phyloP scores from a whole-genome alignment of 2,113 vertebrate genomes.

The Onychostruthus taczanowskii region DNA sequence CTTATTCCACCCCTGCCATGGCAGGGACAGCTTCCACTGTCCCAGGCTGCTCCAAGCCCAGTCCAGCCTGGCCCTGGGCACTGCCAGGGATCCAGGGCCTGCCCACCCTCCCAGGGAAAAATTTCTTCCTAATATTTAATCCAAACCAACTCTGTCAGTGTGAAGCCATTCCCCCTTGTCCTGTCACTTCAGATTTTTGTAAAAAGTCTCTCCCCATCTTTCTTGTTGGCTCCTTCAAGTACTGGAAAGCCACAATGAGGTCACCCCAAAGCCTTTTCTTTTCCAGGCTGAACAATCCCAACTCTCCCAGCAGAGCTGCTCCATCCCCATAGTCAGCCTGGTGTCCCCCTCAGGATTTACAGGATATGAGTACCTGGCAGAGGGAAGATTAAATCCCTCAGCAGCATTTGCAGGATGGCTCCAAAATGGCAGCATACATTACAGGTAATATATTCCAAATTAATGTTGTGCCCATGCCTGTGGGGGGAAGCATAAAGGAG shows the following conservation, averaged over 20 bases:
- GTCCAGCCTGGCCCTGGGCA: neutral
- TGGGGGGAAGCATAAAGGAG: neutral
- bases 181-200: neutral
- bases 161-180: neutral
- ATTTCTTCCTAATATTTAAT: neutral
- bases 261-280: neutral
- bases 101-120: fast-evolving
- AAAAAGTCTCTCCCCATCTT: neutral
- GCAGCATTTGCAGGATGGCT: neutral
- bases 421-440: neutral
- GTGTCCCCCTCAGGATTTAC: neutral
- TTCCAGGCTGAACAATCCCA: neutral
- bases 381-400: neutral
- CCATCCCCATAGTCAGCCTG: neutral
- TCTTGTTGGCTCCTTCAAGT: neutral
- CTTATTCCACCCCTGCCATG: neutral
- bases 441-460: neutral
- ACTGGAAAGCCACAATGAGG: neutral
- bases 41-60: fast-evolving
- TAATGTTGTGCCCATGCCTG: neutral
- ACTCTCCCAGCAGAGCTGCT: neutral
- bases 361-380: neutral
- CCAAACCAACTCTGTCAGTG: neutral
- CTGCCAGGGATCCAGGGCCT: neutral
- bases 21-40: neutral